Evolutionary conservation across 2,113 vertebrate species (phyloP).

Genomic region (Protobothrops flavoviridis): DNA sequence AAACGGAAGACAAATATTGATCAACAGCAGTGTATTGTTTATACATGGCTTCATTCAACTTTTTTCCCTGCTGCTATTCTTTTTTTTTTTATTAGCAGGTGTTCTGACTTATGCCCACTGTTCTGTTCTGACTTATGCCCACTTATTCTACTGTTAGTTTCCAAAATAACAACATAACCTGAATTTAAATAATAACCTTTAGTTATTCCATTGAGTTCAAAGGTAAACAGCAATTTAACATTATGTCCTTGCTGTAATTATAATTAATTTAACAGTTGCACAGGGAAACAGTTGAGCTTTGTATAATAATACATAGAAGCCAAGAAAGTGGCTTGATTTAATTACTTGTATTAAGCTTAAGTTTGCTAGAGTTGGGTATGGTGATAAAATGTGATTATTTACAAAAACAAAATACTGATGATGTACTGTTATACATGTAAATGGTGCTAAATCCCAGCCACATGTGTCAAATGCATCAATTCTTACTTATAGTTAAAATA

Average conservation of each 20-base stretch:
- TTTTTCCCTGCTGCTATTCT: conserved; percentile 20
- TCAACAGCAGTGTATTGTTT: background rate
- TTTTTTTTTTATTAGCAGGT: fast-evolving
- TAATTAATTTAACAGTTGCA: background rate
- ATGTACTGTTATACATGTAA: background rate
- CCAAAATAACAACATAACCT: background rate
- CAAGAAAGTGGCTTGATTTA: background rate
- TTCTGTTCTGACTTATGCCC: conserved; percentile 15
- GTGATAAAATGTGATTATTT: background rate
- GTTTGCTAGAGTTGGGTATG: background rate
- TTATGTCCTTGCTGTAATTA: background rate
- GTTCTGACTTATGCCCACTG: background rate
- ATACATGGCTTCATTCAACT: background rate
- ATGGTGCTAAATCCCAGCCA: background rate
- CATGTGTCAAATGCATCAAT: background rate
- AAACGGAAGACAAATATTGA: background rate
- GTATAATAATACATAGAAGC: background rate
- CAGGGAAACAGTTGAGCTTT: background rate
- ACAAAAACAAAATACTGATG: background rate
- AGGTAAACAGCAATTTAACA: background rate
- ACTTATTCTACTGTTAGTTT: conserved; percentile 8
- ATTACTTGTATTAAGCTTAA: background rate
- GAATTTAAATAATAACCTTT: background rate
- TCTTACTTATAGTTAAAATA: background rate
- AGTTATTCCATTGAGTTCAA: background rate